Conservation (phyloP, 2,888 invertebrate genomes). For the Arge pagana region DNA sequence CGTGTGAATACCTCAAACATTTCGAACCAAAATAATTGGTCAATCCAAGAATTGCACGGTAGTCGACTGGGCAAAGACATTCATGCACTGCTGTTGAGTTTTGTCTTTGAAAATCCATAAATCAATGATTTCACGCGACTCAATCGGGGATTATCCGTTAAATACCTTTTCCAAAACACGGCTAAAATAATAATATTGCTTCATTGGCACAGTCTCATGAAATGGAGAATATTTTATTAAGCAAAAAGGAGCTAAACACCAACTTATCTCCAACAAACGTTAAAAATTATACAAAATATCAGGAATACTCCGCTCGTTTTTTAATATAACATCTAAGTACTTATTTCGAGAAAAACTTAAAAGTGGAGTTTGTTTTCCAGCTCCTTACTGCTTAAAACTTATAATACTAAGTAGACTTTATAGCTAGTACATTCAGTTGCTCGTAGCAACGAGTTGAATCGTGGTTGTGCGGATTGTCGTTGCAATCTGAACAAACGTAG, state of each 20-base stretch:
- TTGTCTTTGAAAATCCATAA: too few relatives aligned
- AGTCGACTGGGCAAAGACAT: too few relatives aligned
- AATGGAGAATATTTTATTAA: conserved; percentile 10
- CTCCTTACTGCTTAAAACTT: conserved; percentile 13
- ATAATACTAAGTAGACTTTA: conserved; percentile 13
- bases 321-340: not conserved
- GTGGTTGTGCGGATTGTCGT: too few relatives aligned
- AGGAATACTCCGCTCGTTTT: conserved; percentile 6
- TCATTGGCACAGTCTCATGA: conserved; percentile 15
- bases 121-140: too few relatives aligned
- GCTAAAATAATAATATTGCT: conserved; percentile 17
- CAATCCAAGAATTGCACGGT: too few relatives aligned
- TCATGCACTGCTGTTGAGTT: too few relatives aligned
- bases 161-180: not conserved
- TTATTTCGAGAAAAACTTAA: too few relatives aligned
- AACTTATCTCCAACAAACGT: too few relatives aligned
- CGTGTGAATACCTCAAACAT: too few relatives aligned
- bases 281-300: conserved; percentile 9
- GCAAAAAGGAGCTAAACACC: conserved; percentile 18
- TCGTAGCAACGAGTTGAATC: conserved; percentile 19
- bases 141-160: too few relatives aligned
- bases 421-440: conserved; percentile 16
- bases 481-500: too few relatives aligned
- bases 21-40: too few relatives aligned
- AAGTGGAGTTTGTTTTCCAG: conserved; percentile 1